Base-by-base conservation (phyloP, 2,888 invertebrate genomes). In the Andrena praecox region DNA sequence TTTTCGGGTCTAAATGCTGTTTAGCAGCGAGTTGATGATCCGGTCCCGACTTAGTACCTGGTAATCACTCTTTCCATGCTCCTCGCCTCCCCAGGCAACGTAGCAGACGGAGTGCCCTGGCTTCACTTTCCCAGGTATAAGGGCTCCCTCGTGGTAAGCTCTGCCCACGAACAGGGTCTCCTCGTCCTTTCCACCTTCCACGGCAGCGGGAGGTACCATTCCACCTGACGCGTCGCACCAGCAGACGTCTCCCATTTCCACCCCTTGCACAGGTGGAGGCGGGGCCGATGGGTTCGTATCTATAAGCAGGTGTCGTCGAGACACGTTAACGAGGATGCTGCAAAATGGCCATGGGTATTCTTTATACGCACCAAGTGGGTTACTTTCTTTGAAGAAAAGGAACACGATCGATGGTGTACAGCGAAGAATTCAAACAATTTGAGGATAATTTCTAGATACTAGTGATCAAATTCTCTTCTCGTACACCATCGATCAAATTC, bases 101-200 rank as follows among this genome's bases (percentile, higher is more conserved):
- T 96, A 97, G 82, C 96, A 96, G 0, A 95, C 94, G 10, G 96
- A 96, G 90, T 97, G 96, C 16, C 96, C 96, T 5, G 97, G 96
- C 63, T 96, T 95, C 85, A 97, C 95, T 93, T 97, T 97, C 31
- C 98, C 98, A 68, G 98, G 97, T 83, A 97, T 95, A 56, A 97
- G 93, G n/a, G 96, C 97, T 7, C 96, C 96, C 86, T 96, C 96
- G 91, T 97, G 97, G 27, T 94, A 93, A 2, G 97, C 96, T 89
- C 98, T 95, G 20, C 96, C 96, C 2, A 97, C 95, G 90, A 95
- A 97, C 6, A 97, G 90, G 2, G 95, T 94, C 90, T 96, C 96
- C 63, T 95, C 95, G 90, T 96, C 96, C 90, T 95, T 95, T 2
- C 96, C 96, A 42, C 96, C 97, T 72, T 96, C 96, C 87, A 97